phyloP scores from a whole-genome alignment of 1,140 invertebrate genomes.

The Mactra quadrangularis region DNA sequence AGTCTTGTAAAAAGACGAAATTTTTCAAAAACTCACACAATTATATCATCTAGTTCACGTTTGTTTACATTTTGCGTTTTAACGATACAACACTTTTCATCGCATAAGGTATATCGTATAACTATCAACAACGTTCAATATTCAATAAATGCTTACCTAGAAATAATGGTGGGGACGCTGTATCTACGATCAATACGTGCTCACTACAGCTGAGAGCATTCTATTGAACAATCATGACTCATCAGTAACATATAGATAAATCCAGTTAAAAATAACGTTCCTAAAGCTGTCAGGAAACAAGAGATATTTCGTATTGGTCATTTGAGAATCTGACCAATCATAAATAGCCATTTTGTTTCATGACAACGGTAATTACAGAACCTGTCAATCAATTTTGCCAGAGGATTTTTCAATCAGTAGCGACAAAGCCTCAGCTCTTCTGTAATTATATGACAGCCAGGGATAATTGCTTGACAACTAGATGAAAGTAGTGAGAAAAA shows the following conservation, averaged over 20 bases:
- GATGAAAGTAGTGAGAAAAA: neutral
- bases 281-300: neutral
- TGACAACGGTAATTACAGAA: neutral
- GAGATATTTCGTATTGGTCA: constrained; percentile 31
- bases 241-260: constrained; percentile 54
- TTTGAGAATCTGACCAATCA: constrained; percentile 5
- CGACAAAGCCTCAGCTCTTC: constrained; percentile 26
- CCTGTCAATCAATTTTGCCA: constrained; percentile 41
- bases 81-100: constrained; percentile 9
- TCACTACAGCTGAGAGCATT: constrained; percentile 39
- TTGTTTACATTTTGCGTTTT: constrained; percentile 21
- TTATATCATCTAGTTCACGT: too few species aligned
- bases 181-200: constrained; percentile 42
- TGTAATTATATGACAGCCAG: constrained; percentile 10
- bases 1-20: too few species aligned
- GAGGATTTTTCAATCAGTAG: constrained; percentile 17
- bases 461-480: neutral
- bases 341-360: constrained; percentile 30
- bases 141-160: constrained; percentile 16
- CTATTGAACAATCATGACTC: constrained; percentile 50
- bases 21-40: too few species aligned
- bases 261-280: constrained; percentile 50
- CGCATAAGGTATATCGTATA: constrained; percentile 17
- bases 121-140: constrained; percentile 28
- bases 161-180: constrained; percentile 26